phyloP scores from a whole-genome alignment of 1,140 invertebrate genomes.

The Battus philenor region DNA sequence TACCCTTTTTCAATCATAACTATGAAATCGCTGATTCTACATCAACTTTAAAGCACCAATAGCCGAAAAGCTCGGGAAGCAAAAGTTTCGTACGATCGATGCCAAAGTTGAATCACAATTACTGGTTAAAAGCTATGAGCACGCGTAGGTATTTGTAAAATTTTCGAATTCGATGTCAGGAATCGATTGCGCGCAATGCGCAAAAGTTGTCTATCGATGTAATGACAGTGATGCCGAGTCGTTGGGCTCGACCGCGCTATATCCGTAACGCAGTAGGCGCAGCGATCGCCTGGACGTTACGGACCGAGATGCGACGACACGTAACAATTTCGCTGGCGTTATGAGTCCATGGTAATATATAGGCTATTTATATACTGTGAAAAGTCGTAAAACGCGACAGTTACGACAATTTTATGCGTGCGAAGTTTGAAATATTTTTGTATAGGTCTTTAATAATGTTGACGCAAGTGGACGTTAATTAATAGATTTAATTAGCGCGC shows the following conservation, averaged over 20 bases:
- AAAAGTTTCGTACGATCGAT: no score
- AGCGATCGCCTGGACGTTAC: constrained; percentile 33
- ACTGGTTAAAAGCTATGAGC: no score
- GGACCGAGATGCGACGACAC: constrained; percentile 36
- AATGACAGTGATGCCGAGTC: no score
- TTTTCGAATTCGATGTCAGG: no score
- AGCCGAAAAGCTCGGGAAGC: no score
- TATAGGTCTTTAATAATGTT: constrained; percentile 10
- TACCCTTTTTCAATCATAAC: no score
- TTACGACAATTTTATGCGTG: constrained; percentile 6
- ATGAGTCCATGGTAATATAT: constrained; percentile 27
- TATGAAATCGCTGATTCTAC: no score
- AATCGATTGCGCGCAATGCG: no score
- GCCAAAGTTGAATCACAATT: no score
- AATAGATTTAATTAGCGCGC: constrained; percentile 12
- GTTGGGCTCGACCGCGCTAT: background rate
- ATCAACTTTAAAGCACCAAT: no score
- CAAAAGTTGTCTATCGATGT: no score
- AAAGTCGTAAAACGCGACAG: constrained; percentile 14
- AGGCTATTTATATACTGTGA: constrained; percentile 26
- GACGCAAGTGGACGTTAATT: constrained; percentile 8
- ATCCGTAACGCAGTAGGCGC: constrained; percentile 40
- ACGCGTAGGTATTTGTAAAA: no score
- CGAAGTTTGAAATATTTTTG: constrained; percentile 9
- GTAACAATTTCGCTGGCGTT: constrained; percentile 31